A percentile compares a stretch with the other conserved stretches of the same genome.
phyloP scores from a whole-genome alignment of 2,888 invertebrate species.

The Drosophila paracracens region DNA sequence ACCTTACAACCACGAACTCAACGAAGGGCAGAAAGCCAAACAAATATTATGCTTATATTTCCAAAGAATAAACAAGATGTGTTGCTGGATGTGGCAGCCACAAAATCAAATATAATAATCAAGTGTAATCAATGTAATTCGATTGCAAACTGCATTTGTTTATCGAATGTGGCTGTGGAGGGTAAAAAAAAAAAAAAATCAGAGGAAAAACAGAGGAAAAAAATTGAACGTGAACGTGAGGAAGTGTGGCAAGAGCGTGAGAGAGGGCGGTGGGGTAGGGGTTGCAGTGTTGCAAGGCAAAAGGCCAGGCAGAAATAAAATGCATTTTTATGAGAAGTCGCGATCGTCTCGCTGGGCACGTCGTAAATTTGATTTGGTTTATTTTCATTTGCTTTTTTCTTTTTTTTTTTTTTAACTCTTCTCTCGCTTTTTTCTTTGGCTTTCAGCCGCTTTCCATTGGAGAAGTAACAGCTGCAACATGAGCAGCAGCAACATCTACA shows the following conservation, averaged over 20 bases:
- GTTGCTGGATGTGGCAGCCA: conserved; percentile 10
- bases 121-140: conserved; percentile 75
- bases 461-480: conserved; percentile 19
- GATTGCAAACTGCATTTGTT: conserved; percentile 70
- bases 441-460: conserved; percentile 55
- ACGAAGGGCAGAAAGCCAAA: conserved; percentile 26
- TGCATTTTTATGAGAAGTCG: conserved; percentile 65
- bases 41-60: conserved; percentile 42
- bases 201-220: not conserved
- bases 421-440: conserved; percentile 14
- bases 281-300: conserved; percentile 7
- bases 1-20: conserved; percentile 8
- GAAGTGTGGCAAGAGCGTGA: not conserved
- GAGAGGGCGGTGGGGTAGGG: not conserved
- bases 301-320: conserved; percentile 55
- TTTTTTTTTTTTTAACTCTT: conserved; percentile 34
- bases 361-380: conserved; percentile 81
- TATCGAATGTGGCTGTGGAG: conserved; percentile 48
- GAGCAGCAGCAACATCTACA: not conserved
- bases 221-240: conserved; percentile 32
- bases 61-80: conserved; percentile 69
- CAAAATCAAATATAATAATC: conserved; percentile 70
- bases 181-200: conserved; percentile 4
- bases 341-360: conserved; percentile 66
- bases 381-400: conserved; percentile 69